Base-by-base conservation (phyloP, 2,888 invertebrate species). In the Sepiola atlantica region DNA sequence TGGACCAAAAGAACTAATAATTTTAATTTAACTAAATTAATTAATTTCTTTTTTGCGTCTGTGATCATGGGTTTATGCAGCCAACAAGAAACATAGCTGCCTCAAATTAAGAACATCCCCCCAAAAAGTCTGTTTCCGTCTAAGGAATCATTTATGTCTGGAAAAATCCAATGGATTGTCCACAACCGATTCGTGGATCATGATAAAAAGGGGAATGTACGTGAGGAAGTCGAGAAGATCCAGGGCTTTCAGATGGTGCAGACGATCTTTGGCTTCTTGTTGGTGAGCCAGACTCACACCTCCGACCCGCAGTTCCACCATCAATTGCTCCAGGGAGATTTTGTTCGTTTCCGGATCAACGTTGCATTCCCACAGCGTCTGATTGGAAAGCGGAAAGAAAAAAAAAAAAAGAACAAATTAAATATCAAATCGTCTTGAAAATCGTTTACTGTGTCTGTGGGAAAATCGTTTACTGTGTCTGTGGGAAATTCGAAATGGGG, bases 311-410 rank as follows among this genome's bases (percentile, higher is more conserved):
- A 97, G 96, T 93, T 97, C 97, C 77, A 97, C 96, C 95, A 96
- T 96, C 91, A 97, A 95, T 95, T 97, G 96, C 92, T 97, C 96
- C 55, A 97, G 94, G 24, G 97, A 95, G 61, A 97, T 97, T 92
- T 94, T 96, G 95, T 97, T 97, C 77, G 96, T 96, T 24, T 96
- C 96, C 6, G 95, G 95, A 77, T 97, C 97, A 55, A 97, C 97
- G 95, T 96, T 97, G 94, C 96, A 96, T 95, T 97, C 97, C 97
- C 97, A 97, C 94, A 97, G 95, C 61, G 96, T 96, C 97, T 97
- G 96, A 12, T n/a, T 16, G 14, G n/a, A n/a, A n/a, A n/a, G n/a
- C n/a, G n/a, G 18, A 3, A 16, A n/a, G 2, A 77, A n/a, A n/a
- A 77, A n/a, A n/a, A 77, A n/a, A n/a, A 77, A 77, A 28, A 77